These are phyloP conservation scores for Chaetorhynchus papuensis DNA, from an alignment of 2,113 vertebrate genomes.

Conservation along the genomic window DNA sequence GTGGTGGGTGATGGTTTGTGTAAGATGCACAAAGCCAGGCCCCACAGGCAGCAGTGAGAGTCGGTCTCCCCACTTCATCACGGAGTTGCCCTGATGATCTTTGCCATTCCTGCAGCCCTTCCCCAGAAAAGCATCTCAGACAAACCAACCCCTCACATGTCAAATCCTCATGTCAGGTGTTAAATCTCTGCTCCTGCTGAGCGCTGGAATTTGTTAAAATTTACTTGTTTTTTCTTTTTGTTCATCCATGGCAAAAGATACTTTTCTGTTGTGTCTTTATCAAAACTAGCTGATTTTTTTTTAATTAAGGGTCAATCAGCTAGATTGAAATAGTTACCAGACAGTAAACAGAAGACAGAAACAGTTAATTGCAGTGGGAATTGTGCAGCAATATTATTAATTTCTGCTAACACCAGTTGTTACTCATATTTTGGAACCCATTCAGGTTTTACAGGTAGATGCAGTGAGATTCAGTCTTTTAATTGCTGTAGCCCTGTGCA, in stretches of 20 bases:
- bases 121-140: not conserved
- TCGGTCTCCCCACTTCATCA: not conserved
- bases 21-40: not conserved
- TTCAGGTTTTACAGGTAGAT: not conserved
- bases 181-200: not conserved
- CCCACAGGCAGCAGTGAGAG: accelerated
- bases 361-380: not conserved
- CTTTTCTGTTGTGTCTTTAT: not conserved
- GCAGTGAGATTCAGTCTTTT: not conserved
- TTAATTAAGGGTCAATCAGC: not conserved
- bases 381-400: not conserved
- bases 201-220: not conserved
- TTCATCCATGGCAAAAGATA: not conserved
- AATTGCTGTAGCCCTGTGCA: not conserved
- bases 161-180: not conserved
- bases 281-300: not conserved
- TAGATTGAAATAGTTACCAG: not conserved
- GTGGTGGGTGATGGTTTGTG: not conserved
- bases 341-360: not conserved
- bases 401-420: not conserved
- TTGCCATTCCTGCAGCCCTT: not conserved
- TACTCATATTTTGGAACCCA: not conserved
- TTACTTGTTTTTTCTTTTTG: not conserved
- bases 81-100: not conserved
- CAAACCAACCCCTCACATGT: not conserved